phyloP scores from a whole-genome alignment of 2,113 vertebrate species.

The Erythrolamprus reginae region DNA sequence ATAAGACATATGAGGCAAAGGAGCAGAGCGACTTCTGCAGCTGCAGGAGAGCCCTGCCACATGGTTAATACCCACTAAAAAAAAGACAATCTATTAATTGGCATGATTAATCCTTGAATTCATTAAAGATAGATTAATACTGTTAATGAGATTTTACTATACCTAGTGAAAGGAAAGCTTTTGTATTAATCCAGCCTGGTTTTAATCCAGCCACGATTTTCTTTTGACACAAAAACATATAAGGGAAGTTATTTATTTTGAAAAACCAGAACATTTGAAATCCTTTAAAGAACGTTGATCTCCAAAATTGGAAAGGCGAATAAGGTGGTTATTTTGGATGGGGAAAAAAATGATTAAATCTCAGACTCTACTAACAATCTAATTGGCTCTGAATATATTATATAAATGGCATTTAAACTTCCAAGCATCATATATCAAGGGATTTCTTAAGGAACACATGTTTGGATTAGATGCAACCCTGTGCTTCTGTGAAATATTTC shows the following conservation, averaged over 20 bases:
- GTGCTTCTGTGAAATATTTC: neutral
- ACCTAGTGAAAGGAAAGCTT: neutral
- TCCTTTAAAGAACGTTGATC: neutral
- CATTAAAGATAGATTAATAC: neutral
- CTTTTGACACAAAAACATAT: neutral
- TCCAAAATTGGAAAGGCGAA: neutral
- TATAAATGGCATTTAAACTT: neutral
- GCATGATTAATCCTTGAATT: neutral
- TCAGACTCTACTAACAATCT: neutral
- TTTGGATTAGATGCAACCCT: neutral
- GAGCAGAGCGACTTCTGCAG: neutral
- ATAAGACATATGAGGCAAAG: constrained; percentile 5
- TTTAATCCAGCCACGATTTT: neutral
- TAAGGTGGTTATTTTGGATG: neutral
- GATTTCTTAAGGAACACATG: neutral
- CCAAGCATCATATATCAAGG: neutral
- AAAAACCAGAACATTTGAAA: neutral
- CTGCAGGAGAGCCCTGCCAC: constrained; percentile 17
- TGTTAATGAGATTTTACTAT: neutral
- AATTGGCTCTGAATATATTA: neutral
- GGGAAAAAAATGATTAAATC: neutral
- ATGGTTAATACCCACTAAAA: neutral
- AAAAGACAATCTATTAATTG: constrained; percentile 3
- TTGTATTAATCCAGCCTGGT: neutral
- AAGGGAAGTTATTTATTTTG: neutral